Evolutionary conservation across 2,113 vertebrate species (phyloP).

Genomic region (Phoxinus phoxinus): DNA sequence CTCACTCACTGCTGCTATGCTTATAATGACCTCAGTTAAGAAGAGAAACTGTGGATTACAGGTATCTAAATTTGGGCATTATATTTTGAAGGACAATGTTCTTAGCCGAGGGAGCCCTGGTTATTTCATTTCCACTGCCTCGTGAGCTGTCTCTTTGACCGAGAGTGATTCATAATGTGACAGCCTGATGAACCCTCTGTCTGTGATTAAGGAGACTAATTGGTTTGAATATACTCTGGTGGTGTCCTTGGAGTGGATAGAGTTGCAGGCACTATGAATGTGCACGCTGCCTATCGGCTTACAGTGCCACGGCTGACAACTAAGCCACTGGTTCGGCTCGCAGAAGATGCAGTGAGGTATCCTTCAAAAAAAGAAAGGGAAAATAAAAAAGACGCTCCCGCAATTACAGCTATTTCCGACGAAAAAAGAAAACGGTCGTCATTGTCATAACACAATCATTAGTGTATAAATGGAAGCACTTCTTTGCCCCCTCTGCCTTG

Average conservation of each 20-base stretch:
- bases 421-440: conserved; percentile 22
- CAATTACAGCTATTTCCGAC: conserved; percentile 36
- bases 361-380: background rate
- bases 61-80: background rate
- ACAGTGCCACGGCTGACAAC: conserved; percentile 9
- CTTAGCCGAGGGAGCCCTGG: conserved; percentile 1
- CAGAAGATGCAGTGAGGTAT: conserved; percentile 8
- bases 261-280: conserved; percentile 45
- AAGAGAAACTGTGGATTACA: background rate
- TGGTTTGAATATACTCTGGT: conserved; percentile 55
- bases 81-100: conserved; percentile 9
- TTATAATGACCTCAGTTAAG: too few relatives aligned
- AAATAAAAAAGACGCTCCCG: conserved; percentile 24
- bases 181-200: conserved; percentile 47
- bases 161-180: conserved; percentile 38
- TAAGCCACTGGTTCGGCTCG: conserved; percentile 21
- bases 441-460: conserved; percentile 40
- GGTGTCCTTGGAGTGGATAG: conserved; percentile 53
- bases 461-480: conserved; percentile 5
- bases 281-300: conserved; percentile 41
- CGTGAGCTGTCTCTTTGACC: conserved; percentile 20
- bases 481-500: background rate
- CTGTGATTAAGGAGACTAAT: conserved; percentile 52
- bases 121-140: conserved; percentile 44
- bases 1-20: too few relatives aligned